Conservation (phyloP, 2,797 vertebrate species). For the Peromyscus melanophrys region DNA sequence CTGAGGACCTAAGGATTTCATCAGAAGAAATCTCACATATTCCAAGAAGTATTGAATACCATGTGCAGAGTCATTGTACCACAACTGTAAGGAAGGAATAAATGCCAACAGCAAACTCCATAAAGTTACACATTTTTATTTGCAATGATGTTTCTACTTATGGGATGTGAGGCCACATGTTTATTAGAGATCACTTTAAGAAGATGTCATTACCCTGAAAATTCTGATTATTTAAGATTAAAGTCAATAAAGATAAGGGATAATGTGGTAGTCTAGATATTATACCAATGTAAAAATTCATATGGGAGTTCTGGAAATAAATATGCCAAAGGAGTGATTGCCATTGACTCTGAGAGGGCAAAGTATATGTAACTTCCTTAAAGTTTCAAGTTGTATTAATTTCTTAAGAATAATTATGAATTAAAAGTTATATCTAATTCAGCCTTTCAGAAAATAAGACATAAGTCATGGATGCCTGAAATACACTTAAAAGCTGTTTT, state of each 20-base stretch:
- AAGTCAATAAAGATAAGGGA: background rate
- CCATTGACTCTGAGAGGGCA: background rate
- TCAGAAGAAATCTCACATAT: background rate
- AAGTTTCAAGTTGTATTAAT: background rate
- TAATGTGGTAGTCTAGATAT: background rate
- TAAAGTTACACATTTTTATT: conserved; percentile 10
- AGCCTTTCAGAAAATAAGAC: background rate
- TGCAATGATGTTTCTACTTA: background rate
- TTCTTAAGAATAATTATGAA: background rate
- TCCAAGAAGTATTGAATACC: background rate
- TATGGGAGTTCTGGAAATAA: background rate
- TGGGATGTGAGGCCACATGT: background rate
- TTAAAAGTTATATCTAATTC: background rate
- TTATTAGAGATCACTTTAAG: conserved; percentile 47
- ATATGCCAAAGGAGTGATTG: background rate
- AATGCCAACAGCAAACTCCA: conserved; percentile 9
- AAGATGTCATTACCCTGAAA: background rate
- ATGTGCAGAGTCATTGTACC: background rate
- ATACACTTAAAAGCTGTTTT: background rate
- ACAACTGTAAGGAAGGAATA: background rate
- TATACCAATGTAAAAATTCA: background rate
- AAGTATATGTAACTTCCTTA: conserved; percentile 1
- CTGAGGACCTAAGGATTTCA: background rate
- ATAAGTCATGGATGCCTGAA: background rate
- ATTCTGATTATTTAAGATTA: conserved; percentile 32